Base-by-base conservation (phyloP, 2,888 invertebrate species). In the Gastrophysa polygoni region DNA sequence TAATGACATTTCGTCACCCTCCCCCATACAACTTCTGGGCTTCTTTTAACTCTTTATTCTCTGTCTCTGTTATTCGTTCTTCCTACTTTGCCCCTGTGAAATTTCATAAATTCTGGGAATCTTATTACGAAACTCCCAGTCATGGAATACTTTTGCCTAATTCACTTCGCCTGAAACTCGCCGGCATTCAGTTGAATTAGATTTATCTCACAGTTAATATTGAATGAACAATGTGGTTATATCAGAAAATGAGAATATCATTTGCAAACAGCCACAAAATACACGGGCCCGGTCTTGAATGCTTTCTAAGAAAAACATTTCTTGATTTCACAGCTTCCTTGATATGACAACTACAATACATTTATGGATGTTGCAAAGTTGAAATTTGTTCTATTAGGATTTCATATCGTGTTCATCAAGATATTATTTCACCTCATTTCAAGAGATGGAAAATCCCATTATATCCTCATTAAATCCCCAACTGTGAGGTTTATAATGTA, bases 41-140 rank as follows among this genome's bases (percentile, higher is more conserved):
- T 43, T 46, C 55, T 50, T 50, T 29, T 52, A 20, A 17, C 55
- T 48, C 43, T 17, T 47, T 29, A 48, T 57, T 32, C 54, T 49
- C 10, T 38, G 55, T 54, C 51, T 46, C 58, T 44, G 50, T 50
- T 50, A 55, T 63, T 59, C 51, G 43, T 57, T 55, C 52, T 61
- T 56, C 56, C 47, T 38, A 43, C 54, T 47, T 18, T 49, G 44
- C 43, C 21, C 28, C 47, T 38, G 38, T 14, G 63, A 63, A 66
- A 66, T 66, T 66, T 58, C 66, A 61, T 63, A 66, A 66, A 66
- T 63, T 66, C 59, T 43, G 51, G 50, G 62, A 64, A 63, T 67
- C 49, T 63, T 52, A 60, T 67, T 67, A 58, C 54, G 58, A 52
- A 58, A 54, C 52, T 57, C 52, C 18, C 57, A 58, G 43, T 50